A percentile compares a stretch with the other conserved stretches of the same genome.
phyloP scores from a whole-genome alignment of 2,888 invertebrate species.

The Arenicola marina region DNA sequence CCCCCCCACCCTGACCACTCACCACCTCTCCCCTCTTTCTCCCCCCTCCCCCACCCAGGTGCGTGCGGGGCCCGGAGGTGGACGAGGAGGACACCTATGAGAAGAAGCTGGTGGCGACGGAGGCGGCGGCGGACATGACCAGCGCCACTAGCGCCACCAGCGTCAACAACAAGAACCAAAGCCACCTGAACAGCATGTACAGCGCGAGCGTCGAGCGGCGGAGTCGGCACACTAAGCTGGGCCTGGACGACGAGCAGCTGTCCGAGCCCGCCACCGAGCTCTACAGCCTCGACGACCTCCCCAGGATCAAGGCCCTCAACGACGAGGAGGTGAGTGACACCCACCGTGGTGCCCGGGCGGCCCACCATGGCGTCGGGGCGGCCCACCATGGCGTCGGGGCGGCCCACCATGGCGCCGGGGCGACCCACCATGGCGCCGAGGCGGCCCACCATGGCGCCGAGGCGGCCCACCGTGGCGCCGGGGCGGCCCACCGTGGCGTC shows the following conservation, averaged over 20 bases:
- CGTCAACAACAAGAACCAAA: constrained; percentile 6
- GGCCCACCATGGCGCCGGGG: too few relatives aligned
- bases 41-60: too few relatives aligned
- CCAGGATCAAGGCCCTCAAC: constrained; percentile 24
- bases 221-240: constrained; percentile 1
- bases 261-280: constrained; percentile 18
- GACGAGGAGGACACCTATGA: constrained; percentile 24
- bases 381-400: too few relatives aligned
- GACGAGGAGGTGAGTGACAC: constrained; percentile 21
- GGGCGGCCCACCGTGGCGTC: too few relatives aligned
- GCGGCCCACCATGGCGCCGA: too few relatives aligned
- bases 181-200: constrained; percentile 1
- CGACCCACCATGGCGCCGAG: too few relatives aligned
- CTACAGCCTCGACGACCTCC: constrained; percentile 31
- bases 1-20: too few relatives aligned
- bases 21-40: too few relatives aligned
- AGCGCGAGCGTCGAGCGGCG: constrained; percentile 10
- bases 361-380: too few relatives aligned
- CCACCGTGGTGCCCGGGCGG: background rate
- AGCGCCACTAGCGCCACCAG: background rate
- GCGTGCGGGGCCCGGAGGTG: constrained; percentile 3
- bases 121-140: background rate
- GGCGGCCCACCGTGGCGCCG: too few relatives aligned
- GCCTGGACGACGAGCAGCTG: constrained; percentile 14
- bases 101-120: constrained; percentile 25